Evolutionary conservation across 2,888 invertebrate species (phyloP), one percentile per base, ranked within the genome.

Genomic region (Dolomedes plantarius): DNA sequence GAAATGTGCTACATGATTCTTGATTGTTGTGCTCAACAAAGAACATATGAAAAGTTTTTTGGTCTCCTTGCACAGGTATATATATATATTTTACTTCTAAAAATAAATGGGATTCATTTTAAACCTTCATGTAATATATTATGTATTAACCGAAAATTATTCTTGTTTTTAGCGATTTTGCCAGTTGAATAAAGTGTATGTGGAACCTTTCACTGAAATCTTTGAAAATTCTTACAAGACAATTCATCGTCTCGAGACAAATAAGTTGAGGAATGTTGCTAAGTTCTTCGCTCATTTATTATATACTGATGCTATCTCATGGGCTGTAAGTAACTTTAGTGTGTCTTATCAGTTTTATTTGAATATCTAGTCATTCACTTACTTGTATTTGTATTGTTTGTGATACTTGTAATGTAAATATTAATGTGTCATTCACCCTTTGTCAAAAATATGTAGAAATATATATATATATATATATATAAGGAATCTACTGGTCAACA

Each of bases 1-100:
- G 99, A 99, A 91, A 93, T 99, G 9, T 99, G 99, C 90, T 97
- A 98, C 92, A 99, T 99, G 99, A 97, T 99, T 89, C 93, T 97
- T 76, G 99, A 99, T 92, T 99, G 99, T 91, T 99, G 99, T 92
- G 98, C 99, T 3, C 99, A 99, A 91, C 97, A 98, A 92, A 93
- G 99, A 87, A 99, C 99, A 0, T 99, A 99, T 90, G 98, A 99
- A 91, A 98, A 98, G 91, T 99, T 99, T 91, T 99, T 96, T 90
- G 99, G 99, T 0, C 93, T 99, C 32, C 91, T 99, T 72, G 98
- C 98, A 0, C 97, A 98, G 92, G 92, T 93, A 90, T n/a, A 56
- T 23, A 19, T 0, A 56, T 39, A 46, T 46, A 46, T n/a, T 46
- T 46, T 46, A n/a, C 46, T 1, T 1, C 46, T 46, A 46, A 3